A percentile compares a stretch with the other conserved stretches of the same genome.
Evolutionary conservation across 2,888 invertebrate genomes (phyloP).

Genomic region (Rhimphoctona megacephalus): DNA sequence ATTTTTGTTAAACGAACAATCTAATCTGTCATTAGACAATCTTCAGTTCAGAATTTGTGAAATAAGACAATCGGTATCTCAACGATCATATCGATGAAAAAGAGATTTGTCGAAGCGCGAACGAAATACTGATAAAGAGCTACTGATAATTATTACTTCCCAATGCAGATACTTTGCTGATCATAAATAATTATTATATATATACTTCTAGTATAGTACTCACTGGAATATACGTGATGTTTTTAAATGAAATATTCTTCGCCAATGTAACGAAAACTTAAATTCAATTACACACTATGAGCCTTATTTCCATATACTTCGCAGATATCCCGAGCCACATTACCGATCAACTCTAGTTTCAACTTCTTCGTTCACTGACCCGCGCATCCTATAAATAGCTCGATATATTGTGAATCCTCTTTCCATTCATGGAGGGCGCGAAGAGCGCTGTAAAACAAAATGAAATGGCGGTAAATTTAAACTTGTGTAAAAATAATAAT

Average conservation of each 20-base stretch:
- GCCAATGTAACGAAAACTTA: no score
- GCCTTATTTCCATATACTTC: neutral
- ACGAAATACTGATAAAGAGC: neutral
- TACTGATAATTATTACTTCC: neutral
- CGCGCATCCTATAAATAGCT: constrained; percentile 18
- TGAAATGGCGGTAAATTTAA: neutral
- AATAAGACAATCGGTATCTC: constrained; percentile 20
- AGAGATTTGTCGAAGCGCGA: neutral
- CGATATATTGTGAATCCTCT: neutral
- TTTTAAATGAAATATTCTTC: neutral
- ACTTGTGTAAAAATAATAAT: no score
- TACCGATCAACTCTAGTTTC: neutral
- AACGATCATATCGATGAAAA: constrained; percentile 10
- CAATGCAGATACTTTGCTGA: neutral
- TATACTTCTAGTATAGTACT: neutral
- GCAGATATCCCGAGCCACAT: neutral
- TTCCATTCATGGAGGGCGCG: no score
- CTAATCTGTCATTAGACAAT: constrained; percentile 10
- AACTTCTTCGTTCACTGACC: constrained; percentile 14
- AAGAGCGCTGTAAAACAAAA: neutral
- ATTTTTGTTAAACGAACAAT: neutral
- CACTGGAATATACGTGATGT: neutral
- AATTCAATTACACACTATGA: neutral
- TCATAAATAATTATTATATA: neutral
- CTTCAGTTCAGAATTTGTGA: neutral